Percentiles rank a stretch among this genome's conserved stretches.
Evolutionary conservation across 2,113 vertebrate genomes (phyloP).

Genomic region (Colinus virginianus): DNA sequence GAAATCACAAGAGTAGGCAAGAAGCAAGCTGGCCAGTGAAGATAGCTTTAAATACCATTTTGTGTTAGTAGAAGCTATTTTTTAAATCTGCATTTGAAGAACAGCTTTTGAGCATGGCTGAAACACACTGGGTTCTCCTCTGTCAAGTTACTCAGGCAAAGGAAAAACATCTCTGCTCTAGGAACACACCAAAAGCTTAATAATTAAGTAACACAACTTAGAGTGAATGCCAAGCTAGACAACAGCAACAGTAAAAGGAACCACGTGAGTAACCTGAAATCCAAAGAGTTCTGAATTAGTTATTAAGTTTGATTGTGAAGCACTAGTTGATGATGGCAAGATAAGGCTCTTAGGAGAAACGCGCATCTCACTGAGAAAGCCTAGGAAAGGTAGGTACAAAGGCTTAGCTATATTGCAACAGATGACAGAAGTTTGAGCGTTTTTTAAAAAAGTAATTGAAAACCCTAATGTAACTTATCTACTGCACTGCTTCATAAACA

Average conservation of each 20-base stretch:
- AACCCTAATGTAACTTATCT: background rate
- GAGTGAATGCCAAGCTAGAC: background rate
- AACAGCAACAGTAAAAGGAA: background rate
- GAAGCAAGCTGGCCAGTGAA: conserved; percentile 27
- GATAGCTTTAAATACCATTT: conserved; percentile 25
- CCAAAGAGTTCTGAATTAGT: background rate
- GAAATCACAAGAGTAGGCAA: conserved; percentile 20
- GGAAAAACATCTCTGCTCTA: background rate
- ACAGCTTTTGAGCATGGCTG: background rate
- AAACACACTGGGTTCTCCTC: background rate
- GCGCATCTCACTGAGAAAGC: background rate
- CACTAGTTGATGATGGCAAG: background rate
- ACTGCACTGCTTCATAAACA: background rate
- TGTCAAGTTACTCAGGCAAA: background rate
- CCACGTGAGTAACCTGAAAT: background rate
- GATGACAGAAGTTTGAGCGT: background rate
- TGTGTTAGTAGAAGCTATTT: background rate
- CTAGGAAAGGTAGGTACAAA: background rate
- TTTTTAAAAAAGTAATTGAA: background rate
- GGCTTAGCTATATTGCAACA: background rate
- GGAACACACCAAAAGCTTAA: background rate
- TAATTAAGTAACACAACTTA: background rate
- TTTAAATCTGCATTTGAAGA: background rate
- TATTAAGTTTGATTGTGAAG: background rate
- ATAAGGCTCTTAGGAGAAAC: background rate